phyloP scores from a whole-genome alignment of 2,797 vertebrate species.

The Pangasius krempfi region DNA sequence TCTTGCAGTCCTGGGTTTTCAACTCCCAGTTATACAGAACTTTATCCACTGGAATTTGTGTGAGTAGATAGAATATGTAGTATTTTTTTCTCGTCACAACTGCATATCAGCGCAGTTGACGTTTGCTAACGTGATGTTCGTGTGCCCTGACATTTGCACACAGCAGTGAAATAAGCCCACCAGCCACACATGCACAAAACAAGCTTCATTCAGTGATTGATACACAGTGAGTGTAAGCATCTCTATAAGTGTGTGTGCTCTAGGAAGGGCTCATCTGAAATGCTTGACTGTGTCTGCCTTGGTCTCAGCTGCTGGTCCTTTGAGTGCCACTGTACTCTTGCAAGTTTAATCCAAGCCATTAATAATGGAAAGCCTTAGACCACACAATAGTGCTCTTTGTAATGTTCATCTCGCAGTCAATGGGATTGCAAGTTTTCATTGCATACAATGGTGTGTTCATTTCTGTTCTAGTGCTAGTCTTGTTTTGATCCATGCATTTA shows the following conservation, averaged over 20 bases:
- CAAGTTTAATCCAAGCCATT: slow-evolving; percentile 31
- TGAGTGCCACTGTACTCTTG: slow-evolving; percentile 26
- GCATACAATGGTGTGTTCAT: slow-evolving; percentile 31
- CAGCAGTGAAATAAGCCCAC: not conserved
- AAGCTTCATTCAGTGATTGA: not conserved
- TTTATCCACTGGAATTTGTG: not conserved
- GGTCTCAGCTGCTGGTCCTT: slow-evolving; percentile 25
- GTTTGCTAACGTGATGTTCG: not conserved
- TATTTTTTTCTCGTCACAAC: not conserved
- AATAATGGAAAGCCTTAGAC: slow-evolving; percentile 40
- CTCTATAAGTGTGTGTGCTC: not conserved
- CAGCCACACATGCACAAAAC: not conserved
- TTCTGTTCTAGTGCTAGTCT: slow-evolving; percentile 12
- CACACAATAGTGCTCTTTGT: slow-evolving; percentile 44
- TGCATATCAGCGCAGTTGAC: not conserved
- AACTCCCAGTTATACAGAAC: not conserved
- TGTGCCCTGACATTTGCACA: not conserved
- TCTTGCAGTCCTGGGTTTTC: not conserved
- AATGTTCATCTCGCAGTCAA: slow-evolving; percentile 22
- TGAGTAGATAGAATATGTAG: not conserved
- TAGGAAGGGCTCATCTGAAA: slow-evolving; percentile 26
- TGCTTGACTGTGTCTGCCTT: slow-evolving; percentile 26
- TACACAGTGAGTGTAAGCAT: not conserved
- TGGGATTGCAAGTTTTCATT: slow-evolving; percentile 36
- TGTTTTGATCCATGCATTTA: not conserved